A percentile compares a stretch with the other conserved stretches of the same genome.
Evolutionary conservation across 2,113 vertebrate species (phyloP).

Genomic region (Origma solitaria): DNA sequence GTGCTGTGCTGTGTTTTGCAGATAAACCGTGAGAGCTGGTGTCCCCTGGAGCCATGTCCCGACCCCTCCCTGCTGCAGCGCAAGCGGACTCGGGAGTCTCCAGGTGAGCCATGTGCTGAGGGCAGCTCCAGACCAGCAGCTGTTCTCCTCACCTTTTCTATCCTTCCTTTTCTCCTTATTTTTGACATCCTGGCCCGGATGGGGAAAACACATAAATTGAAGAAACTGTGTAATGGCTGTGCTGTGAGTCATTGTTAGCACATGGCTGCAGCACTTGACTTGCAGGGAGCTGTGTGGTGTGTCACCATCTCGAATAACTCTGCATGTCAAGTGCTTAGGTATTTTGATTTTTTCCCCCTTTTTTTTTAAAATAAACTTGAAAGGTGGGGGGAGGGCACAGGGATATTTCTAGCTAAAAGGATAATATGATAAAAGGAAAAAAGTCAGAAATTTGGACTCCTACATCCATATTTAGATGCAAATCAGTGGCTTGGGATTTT

Average conservation of each 20-base stretch:
- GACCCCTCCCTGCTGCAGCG: conserved; percentile 55
- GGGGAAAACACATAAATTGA: neutral
- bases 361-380: neutral
- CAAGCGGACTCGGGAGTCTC: neutral
- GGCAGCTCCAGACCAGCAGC: neutral
- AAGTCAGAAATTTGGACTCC: neutral
- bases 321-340: neutral
- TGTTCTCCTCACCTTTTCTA: neutral
- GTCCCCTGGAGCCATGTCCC: conserved; percentile 62
- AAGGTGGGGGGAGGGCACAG: fast-evolving
- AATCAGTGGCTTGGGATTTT: neutral
- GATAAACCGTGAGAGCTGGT: conserved; percentile 79
- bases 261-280: neutral
- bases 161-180: neutral
- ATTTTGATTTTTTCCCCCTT: fast-evolving
- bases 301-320: neutral
- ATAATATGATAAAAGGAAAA: neutral
- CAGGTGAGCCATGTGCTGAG: conserved; percentile 49
- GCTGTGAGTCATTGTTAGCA: neutral
- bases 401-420: neutral
- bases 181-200: neutral
- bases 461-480: neutral
- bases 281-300: neutral
- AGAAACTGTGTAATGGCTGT: neutral
- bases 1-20: conserved; percentile 34